Percentiles rank a stretch among this genome's conserved stretches.
Conservation (phyloP, 2,113 vertebrate species). For the Stigmatopora argus region DNA sequence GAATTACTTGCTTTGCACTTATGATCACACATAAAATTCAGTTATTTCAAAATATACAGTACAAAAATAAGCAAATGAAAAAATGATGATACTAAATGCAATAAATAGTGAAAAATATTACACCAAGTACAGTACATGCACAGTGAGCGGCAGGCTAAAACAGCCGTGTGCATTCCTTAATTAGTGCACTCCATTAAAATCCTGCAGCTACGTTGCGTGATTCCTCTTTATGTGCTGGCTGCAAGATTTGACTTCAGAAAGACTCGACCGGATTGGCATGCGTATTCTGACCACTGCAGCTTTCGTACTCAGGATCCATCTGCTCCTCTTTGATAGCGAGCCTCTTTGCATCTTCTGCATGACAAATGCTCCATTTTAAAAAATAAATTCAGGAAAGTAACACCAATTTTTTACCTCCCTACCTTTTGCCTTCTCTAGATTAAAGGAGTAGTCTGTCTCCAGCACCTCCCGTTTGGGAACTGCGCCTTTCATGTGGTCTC, state of each 20-base stretch:
- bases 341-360: slow-evolving; percentile 90
- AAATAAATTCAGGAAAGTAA: neutral
- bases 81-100: slow-evolving; percentile 48
- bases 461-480: slow-evolving; percentile 68
- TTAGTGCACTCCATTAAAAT: slow-evolving; percentile 27
- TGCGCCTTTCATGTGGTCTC: slow-evolving; percentile 84
- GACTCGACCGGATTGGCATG: slow-evolving; percentile 49
- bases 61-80: slow-evolving; percentile 56
- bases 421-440: slow-evolving; percentile 92
- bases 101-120: slow-evolving; percentile 56
- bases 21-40: slow-evolving; percentile 47
- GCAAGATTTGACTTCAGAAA: slow-evolving; percentile 18
- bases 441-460: slow-evolving; percentile 85
- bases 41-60: slow-evolving; percentile 49
- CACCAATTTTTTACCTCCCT: neutral
- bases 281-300: slow-evolving; percentile 70
- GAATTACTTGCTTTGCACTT: slow-evolving; percentile 39
- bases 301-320: slow-evolving; percentile 90
- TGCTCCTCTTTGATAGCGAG: slow-evolving; percentile 94
- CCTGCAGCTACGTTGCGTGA: slow-evolving; percentile 10
- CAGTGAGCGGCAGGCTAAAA: slow-evolving; percentile 32
- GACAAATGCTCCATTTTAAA: slow-evolving; percentile 10
- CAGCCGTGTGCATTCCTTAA: neutral
- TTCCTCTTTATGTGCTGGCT: neutral
- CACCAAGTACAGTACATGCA: slow-evolving; percentile 42